Evolutionary conservation across 2,113 vertebrate genomes (phyloP).

Genomic region (Anseranas semipalmata): DNA sequence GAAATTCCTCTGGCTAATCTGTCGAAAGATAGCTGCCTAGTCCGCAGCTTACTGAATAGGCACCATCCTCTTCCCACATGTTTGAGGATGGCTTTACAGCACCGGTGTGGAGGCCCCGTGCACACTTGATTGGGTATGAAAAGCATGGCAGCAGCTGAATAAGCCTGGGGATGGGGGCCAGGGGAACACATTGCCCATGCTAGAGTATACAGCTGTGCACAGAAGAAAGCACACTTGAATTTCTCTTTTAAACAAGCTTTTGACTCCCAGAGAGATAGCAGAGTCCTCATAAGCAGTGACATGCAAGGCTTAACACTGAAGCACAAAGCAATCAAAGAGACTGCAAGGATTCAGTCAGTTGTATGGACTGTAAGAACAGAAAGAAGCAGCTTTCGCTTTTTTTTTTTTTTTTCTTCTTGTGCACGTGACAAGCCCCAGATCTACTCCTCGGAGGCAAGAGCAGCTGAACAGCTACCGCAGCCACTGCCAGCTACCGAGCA

Average conservation of each 20-base stretch:
- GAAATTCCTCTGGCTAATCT: conserved; percentile 84
- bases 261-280: neutral
- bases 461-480: neutral
- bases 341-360: neutral
- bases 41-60: conserved; percentile 70
- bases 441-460: neutral
- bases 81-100: conserved; percentile 31
- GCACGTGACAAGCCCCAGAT: neutral
- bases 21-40: conserved; percentile 81
- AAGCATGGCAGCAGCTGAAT: conserved; percentile 41
- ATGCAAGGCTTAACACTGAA: neutral
- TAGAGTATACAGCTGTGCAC: neutral
- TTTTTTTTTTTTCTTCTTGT: neutral
- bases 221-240: neutral
- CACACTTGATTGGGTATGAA: conserved; percentile 70
- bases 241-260: neutral
- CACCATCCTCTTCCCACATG: conserved; percentile 55
- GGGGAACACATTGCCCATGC: neutral
- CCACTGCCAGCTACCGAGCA: neutral
- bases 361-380: neutral
- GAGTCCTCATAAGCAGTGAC: neutral
- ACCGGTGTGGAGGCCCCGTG: neutral
- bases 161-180: neutral
- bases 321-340: neutral
- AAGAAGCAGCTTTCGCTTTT: neutral